phyloP scores from a whole-genome alignment of 2,113 vertebrate species.

The Pipra filicauda region DNA sequence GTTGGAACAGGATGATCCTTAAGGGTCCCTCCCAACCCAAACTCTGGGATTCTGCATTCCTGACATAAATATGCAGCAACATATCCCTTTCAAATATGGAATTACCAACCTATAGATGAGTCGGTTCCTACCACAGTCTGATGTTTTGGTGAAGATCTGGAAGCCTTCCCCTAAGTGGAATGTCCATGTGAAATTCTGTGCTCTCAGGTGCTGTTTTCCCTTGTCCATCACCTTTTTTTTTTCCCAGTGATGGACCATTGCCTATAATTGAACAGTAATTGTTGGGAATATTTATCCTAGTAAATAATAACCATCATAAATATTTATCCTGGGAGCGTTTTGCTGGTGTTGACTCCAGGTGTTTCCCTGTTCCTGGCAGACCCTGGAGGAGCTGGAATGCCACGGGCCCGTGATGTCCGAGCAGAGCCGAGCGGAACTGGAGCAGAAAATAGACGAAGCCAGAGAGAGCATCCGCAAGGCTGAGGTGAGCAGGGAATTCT shows the following conservation, averaged over 20 bases:
- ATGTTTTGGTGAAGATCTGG: not conserved
- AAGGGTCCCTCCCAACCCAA: not conserved
- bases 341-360: not conserved
- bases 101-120: not conserved
- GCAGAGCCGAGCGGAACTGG: conserved; percentile 87
- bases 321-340: not conserved
- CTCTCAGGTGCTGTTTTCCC: not conserved
- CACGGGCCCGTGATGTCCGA: conserved; percentile 86
- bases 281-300: not conserved
- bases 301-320: too few species aligned
- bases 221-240: not conserved
- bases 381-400: conserved; percentile 89
- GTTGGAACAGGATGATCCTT: not conserved
- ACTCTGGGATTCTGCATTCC: not conserved
- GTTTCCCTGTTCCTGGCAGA: conserved; percentile 67
- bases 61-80: not conserved
- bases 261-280: not conserved
- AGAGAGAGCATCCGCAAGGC: conserved; percentile 95
- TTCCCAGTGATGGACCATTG: not conserved
- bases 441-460: conserved; percentile 92
- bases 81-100: not conserved
- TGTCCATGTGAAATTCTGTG: not conserved
- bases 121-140: accelerated
- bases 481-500: conserved; percentile 76
- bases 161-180: not conserved